Evolutionary conservation across 92 coral and sea anemone species (phyloP).

Genomic region (Epizoanthus rinbou): DNA sequence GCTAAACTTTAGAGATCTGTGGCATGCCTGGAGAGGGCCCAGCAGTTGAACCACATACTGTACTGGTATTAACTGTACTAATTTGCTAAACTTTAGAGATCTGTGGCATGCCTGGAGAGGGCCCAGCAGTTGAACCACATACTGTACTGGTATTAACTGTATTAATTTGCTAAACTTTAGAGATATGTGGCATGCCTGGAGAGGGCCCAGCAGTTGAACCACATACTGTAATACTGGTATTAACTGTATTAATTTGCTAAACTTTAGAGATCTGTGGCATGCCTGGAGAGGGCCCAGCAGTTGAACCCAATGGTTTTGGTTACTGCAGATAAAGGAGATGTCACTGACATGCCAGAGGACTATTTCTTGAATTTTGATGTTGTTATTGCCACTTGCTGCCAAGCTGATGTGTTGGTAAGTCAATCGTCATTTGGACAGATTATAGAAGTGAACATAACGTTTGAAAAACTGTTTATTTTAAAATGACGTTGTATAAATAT

Average conservation of each 20-base stretch:
- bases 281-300: constrained; percentile 85
- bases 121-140: constrained; percentile 89
- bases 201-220: constrained; percentile 91
- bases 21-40: constrained; percentile 60
- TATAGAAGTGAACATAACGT: too few species aligned
- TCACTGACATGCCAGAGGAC: constrained; percentile 68
- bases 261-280: constrained; percentile 85
- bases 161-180: not conserved
- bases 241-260: too few species aligned
- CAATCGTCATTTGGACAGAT: not conserved
- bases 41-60: constrained; percentile 73
- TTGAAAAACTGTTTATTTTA: too few species aligned
- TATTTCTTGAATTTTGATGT: constrained; percentile 85
- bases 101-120: constrained; percentile 82
- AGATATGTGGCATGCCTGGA: not conserved
- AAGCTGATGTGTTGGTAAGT: constrained; percentile 79
- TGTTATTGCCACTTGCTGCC: constrained; percentile 90
- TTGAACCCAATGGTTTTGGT: constrained; percentile 97
- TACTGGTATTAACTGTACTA: too few species aligned
- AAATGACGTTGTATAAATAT: too few species aligned
- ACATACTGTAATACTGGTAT: too few species aligned
- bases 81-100: constrained; percentile 62
- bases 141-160: too few species aligned
- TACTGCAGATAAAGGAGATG: constrained; percentile 71
- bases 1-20: not conserved